Conservation (phyloP, 2,888 invertebrate species). For the Hermaeophaga mercurialis region DNA sequence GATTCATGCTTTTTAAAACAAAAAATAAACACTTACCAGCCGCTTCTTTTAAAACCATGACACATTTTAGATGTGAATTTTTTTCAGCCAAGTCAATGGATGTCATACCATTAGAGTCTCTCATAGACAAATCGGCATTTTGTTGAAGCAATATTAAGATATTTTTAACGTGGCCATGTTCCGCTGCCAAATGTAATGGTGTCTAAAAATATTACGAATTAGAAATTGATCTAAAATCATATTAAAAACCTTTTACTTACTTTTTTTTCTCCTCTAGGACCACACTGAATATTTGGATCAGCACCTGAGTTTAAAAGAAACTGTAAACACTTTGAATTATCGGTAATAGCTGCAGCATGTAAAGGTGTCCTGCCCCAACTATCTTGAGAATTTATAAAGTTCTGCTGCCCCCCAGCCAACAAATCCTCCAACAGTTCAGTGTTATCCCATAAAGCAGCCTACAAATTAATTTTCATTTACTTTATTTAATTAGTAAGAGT, state of each 20-base stretch:
- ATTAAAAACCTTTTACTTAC: conserved; percentile 54
- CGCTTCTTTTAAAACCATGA: conserved; percentile 67
- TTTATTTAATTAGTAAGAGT: no score
- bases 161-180: conserved; percentile 77
- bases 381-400: conserved; percentile 72
- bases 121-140: conserved; percentile 67
- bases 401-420: conserved; percentile 69
- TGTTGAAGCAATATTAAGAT: conserved; percentile 68
- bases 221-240: no score
- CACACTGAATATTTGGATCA: conserved; percentile 70
- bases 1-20: no score
- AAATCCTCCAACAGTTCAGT: conserved; percentile 83
- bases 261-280: conserved; percentile 70
- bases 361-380: conserved; percentile 76
- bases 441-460: conserved; percentile 90
- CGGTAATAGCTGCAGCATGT: conserved; percentile 82
- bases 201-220: conserved; percentile 70
- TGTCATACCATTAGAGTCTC: conserved; percentile 72
- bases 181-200: conserved; percentile 80
- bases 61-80: conserved; percentile 69
- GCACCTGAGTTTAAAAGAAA: conserved; percentile 76
- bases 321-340: conserved; percentile 75
- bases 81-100: conserved; percentile 75
- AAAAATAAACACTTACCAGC: conserved; percentile 61
- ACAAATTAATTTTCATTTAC: no score